A percentile compares a stretch with the other conserved stretches of the same genome.
phyloP scores from a whole-genome alignment of 2,113 vertebrate species.

The Epinephelus cyanopodus region DNA sequence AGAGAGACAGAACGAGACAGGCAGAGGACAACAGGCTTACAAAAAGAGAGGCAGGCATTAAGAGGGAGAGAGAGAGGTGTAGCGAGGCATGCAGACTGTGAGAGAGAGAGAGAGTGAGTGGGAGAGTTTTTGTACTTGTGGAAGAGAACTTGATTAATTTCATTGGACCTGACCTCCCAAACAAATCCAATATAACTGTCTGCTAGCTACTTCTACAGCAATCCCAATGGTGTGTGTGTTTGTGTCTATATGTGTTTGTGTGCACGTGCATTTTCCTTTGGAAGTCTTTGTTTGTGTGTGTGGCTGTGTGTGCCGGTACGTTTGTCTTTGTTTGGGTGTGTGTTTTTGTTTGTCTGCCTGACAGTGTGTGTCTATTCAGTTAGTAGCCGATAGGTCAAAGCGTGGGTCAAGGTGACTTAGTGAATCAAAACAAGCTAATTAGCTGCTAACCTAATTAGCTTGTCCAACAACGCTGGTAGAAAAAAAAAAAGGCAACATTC shows the following conservation, averaged over 20 bases:
- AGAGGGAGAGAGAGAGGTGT: constrained; percentile 1
- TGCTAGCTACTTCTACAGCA: constrained; percentile 55
- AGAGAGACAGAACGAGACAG: neutral
- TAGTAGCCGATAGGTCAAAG: constrained; percentile 58
- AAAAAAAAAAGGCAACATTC: constrained; percentile 35
- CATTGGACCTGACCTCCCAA: constrained; percentile 52
- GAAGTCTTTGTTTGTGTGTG: neutral
- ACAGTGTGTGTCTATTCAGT: constrained; percentile 54
- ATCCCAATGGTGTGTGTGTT: constrained; percentile 39
- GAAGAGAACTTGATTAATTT: constrained; percentile 71
- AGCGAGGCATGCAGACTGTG: neutral
- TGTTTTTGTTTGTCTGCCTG: constrained; percentile 28
- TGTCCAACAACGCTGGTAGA: constrained; percentile 66
- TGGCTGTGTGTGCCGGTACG: constrained; percentile 1
- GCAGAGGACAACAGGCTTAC: constrained; percentile 4
- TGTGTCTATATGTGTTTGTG: neutral
- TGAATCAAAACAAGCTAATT: constrained; percentile 79
- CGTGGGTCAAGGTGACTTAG: constrained; percentile 76
- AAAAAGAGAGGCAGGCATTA: constrained; percentile 6
- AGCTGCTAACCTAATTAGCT: constrained; percentile 77
- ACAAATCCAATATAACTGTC: constrained; percentile 75
- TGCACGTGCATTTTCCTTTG: neutral
- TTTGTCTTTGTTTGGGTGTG: neutral
- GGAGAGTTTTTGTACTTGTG: constrained; percentile 54
- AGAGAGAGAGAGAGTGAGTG: neutral